Evolutionary conservation across 2,113 vertebrate genomes (phyloP).

Genomic region (Leptobrachium ailaonicum): DNA sequence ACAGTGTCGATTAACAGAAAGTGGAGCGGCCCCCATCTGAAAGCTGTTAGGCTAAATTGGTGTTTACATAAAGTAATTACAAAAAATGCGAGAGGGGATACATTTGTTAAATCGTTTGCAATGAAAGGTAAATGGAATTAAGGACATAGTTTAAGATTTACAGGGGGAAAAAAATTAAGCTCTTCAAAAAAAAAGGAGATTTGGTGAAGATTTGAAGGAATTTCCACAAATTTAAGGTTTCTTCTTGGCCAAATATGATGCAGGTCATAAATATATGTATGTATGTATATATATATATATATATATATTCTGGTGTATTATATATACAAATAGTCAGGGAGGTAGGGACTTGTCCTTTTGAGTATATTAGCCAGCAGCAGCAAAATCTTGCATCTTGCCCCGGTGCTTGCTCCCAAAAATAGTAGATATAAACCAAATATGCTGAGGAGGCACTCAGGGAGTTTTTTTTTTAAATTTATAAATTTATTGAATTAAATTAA

Average conservation of each 20-base stretch:
- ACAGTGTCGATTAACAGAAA: conserved; percentile 22
- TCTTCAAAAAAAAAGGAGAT: too few species aligned
- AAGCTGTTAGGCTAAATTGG: conserved; percentile 41
- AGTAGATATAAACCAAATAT: too few species aligned
- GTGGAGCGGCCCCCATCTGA: conserved; percentile 39
- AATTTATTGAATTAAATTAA: too few species aligned
- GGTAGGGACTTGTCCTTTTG: too few species aligned
- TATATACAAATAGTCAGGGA: not conserved
- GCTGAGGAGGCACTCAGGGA: too few species aligned
- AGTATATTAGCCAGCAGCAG: too few species aligned
- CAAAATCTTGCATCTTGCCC: too few species aligned
- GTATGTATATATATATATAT: not conserved
- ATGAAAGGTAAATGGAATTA: conserved; percentile 10
- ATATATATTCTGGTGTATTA: not conserved
- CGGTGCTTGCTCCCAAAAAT: too few species aligned
- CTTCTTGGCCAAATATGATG: too few species aligned
- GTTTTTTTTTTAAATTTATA: too few species aligned
- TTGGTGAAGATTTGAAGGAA: too few species aligned
- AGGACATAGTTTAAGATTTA: not conserved
- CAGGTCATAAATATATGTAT: not conserved
- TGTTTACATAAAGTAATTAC: conserved; percentile 40
- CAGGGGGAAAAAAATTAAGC: not conserved
- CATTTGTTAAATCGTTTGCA: conserved; percentile 16
- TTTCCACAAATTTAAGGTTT: too few species aligned
- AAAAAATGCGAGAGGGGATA: conserved; percentile 14